Base-by-base conservation (phyloP, 2,797 vertebrate genomes). In the Lycodopsis pacificus region DNA sequence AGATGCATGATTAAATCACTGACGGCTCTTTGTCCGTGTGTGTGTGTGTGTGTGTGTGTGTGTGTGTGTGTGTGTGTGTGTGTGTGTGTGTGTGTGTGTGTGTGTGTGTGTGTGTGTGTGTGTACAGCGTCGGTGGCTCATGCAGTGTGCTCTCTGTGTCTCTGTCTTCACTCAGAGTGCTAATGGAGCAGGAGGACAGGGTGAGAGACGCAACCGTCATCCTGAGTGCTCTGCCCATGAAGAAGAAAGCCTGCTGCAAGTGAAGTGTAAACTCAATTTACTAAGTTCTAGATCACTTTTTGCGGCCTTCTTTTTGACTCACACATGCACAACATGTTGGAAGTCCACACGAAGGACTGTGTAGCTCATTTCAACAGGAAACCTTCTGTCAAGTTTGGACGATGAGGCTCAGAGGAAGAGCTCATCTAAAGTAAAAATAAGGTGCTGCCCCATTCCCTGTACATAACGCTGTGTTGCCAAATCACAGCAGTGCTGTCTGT, bases 191-290 rank as follows among this genome's bases (percentile, higher is more conserved):
- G 10, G 96, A 98, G 91, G 97, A 97, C 88, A 93, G 84, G 54
- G 95, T 93, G 71, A 96, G 95, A 88, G 94, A 96, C 66, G 95
- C 95, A 56, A 96, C 94, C 0, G 66, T 96, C 71, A 91, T 85
- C 77, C 93, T 98, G 75, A 89, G 79, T 13, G 86, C 89, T 79
- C 91, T 93, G 25, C 81, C 78, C 19, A 8, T 91, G 5, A 97
- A 95, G 89, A 97, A 95, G 91, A 97, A 94, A 76, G 81, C 95
- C 80, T 98, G 97, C 93, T 99, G 97, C 87, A 94, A 94, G 84
- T 95, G 82, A 95, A 81, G 64, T 1, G 5, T 20, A 46, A 1
- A 15, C 62, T 67, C 65, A 19, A 22, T 66, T 70, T 56, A 65
- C 40, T 7, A 46, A 53, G 71, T 64, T 14, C 53, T 32, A 10